Conservation (phyloP, 2,797 vertebrate genomes). For the Acomys russatus region DNA sequence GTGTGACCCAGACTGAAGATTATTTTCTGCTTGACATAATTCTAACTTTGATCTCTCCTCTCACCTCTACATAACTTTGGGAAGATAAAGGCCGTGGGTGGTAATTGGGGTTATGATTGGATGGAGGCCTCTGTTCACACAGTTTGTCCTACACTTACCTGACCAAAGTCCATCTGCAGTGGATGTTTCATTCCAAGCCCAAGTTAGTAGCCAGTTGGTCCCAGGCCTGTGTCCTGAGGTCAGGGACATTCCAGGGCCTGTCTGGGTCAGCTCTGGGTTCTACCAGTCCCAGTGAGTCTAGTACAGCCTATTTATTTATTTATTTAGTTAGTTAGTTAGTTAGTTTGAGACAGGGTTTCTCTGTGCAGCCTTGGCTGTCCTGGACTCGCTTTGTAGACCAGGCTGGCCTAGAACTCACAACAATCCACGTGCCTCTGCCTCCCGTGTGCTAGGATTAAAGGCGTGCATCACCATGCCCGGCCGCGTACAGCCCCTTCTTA, state of each 20-base stretch:
- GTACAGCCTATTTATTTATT: no score
- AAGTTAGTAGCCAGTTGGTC: neutral
- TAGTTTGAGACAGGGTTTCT: no score
- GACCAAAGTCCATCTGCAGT: neutral
- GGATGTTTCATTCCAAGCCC: neutral
- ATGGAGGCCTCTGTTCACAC: neutral
- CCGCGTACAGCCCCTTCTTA: neutral
- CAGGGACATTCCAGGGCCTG: rapidly evolving
- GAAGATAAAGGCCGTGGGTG: slow-evolving; percentile 85
- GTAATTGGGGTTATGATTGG: slow-evolving; percentile 81
- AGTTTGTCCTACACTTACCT: slow-evolving; percentile 70
- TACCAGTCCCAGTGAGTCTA: neutral
- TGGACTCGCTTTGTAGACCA: no score
- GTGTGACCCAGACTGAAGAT: slow-evolving; percentile 87
- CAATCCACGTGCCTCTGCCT: no score
- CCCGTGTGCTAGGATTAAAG: no score
- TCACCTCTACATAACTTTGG: slow-evolving; percentile 69
- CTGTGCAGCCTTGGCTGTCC: no score
- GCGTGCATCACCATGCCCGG: no score
- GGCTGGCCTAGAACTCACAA: no score
- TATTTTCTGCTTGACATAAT: slow-evolving; percentile 90
- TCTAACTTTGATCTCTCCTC: slow-evolving; percentile 86
- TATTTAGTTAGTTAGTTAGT: no score
- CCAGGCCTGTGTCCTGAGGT: slow-evolving; percentile 68
- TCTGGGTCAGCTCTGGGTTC: neutral